Percentiles rank a stretch among this genome's conserved stretches.
Evolutionary conservation across 2,113 vertebrate genomes (phyloP).

Genomic region (Chamaetylas fuelleborni): DNA sequence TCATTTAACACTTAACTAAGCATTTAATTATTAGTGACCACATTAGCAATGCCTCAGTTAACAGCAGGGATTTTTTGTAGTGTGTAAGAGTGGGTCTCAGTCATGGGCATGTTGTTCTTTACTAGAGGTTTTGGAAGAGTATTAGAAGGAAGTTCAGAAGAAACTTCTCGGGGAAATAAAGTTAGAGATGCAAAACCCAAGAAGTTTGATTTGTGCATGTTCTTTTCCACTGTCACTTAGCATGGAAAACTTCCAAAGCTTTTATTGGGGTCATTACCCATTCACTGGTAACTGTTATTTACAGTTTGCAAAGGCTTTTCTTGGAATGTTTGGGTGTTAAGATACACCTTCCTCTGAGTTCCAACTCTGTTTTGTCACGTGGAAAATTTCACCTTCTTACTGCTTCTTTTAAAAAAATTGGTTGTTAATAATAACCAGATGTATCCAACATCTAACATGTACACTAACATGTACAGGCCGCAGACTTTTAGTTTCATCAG

Average conservation of each 20-base stretch:
- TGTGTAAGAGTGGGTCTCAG: neutral
- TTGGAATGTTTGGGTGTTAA: neutral
- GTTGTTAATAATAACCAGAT: neutral
- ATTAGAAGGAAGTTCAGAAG: neutral
- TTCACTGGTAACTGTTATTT: neutral
- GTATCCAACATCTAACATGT: too few relatives aligned
- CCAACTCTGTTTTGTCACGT: neutral
- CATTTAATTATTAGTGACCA: neutral
- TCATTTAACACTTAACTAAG: neutral
- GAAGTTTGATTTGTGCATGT: neutral
- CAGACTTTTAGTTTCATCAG: neutral
- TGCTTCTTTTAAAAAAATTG: neutral
- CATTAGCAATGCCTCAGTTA: neutral
- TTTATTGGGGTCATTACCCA: neutral
- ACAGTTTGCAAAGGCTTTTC: neutral
- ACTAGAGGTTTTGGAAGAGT: neutral
- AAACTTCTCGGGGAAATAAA: neutral
- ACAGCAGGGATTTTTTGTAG: neutral
- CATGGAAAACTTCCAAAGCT: neutral
- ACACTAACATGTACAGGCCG: neutral
- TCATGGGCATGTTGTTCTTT: neutral
- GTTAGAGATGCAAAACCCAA: neutral
- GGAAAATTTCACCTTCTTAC: neutral
- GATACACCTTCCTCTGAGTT: neutral
- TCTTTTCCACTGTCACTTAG: neutral